Percentiles rank a stretch among this genome's conserved stretches.
Conservation (phyloP, 2,113 vertebrate genomes). For the Ptilorrhoa leucosticta region DNA sequence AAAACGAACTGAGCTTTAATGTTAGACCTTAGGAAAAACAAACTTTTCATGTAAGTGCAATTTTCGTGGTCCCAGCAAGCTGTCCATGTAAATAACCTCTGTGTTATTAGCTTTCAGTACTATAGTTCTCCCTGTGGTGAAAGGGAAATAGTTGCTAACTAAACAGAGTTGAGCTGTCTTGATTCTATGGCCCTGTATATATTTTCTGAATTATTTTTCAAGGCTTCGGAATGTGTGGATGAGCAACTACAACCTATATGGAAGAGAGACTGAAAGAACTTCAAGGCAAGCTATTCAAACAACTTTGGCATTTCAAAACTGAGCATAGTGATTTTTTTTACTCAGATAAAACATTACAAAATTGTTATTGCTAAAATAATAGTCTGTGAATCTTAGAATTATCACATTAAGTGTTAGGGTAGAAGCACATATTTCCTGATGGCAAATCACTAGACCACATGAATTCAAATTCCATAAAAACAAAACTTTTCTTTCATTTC, state of each 20-base stretch:
- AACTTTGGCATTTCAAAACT: neutral
- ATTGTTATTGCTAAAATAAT: neutral
- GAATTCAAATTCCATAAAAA: neutral
- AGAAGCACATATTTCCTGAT: neutral
- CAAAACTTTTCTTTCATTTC: neutral
- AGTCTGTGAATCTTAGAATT: neutral
- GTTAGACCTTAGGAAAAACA: conserved; percentile 13
- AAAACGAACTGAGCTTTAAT: neutral
- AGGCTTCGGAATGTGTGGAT: neutral
- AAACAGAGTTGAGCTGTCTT: neutral
- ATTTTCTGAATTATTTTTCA: neutral
- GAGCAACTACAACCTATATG: neutral
- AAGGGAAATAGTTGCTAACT: neutral
- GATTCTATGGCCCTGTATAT: neutral
- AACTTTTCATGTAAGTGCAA: neutral
- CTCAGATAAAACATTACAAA: neutral
- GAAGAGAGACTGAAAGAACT: neutral
- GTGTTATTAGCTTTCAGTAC: neutral
- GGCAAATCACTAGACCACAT: neutral
- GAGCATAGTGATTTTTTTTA: neutral
- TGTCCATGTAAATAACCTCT: conserved; percentile 14
- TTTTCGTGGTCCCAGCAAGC: neutral
- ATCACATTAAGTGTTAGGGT: neutral
- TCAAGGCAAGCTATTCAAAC: neutral
- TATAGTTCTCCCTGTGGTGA: neutral